These are phyloP conservation scores for Adineta ricciae DNA, from an alignment of 2,888 invertebrate genomes.

Conservation along the genomic window DNA sequence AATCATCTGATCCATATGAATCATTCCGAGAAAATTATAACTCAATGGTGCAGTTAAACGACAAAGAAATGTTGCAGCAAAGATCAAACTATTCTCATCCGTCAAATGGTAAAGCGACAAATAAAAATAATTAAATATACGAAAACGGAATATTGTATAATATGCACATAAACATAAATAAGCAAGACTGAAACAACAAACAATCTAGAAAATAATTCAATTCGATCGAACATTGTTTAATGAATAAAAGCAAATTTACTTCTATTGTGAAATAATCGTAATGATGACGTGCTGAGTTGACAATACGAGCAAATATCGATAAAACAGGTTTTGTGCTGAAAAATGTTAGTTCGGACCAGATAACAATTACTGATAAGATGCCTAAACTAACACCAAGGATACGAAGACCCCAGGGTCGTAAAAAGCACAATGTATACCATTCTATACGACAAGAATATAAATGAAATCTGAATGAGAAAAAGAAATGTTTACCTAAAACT, in stretches of 20 bases:
- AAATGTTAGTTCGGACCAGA: constrained; percentile 99
- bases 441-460: constrained; percentile 55
- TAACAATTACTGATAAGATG: constrained; percentile 71
- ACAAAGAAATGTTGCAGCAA: constrained; percentile 89
- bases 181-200: constrained; percentile 78
- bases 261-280: constrained; percentile 90
- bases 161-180: constrained; percentile 95
- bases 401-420: constrained; percentile 68
- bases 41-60: constrained; percentile 94
- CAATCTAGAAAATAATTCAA: constrained; percentile 57
- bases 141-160: constrained; percentile 88
- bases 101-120: constrained; percentile 94
- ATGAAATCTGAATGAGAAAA: neutral
- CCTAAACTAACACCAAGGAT: constrained; percentile 58
- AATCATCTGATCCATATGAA: constrained; percentile 93
- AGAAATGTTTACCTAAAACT: constrained; percentile 41
- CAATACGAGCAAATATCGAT: constrained; percentile 87
- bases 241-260: constrained; percentile 55
- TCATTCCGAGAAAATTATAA: constrained; percentile 87
- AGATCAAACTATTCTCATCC: constrained; percentile 93
- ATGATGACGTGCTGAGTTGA: constrained; percentile 66
- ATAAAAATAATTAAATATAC: constrained; percentile 88
- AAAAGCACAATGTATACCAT: constrained; percentile 89
- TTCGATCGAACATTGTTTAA: constrained; percentile 23
- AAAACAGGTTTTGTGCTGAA: constrained; percentile 81